Percentiles rank a stretch among this genome's conserved stretches.
Evolutionary conservation across 2,113 vertebrate species (phyloP).

Genomic region (Coturnix japonica): DNA sequence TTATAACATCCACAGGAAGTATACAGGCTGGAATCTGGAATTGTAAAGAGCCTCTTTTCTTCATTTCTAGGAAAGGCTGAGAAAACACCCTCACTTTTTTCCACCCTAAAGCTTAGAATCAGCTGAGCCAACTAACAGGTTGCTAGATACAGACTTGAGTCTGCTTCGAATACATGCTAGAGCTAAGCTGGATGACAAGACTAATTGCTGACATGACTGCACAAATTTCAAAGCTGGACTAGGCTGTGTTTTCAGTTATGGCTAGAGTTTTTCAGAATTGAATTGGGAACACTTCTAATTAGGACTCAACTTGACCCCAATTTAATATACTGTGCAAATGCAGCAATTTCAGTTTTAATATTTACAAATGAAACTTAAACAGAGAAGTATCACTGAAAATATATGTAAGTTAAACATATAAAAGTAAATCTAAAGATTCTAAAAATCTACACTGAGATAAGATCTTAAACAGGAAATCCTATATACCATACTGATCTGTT

Average conservation of each 20-base stretch:
- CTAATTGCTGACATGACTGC: background rate
- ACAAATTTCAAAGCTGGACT: background rate
- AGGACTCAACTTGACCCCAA: background rate
- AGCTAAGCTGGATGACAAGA: background rate
- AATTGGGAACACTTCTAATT: background rate
- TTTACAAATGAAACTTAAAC: background rate
- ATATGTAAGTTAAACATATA: background rate
- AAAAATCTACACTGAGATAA: background rate
- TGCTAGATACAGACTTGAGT: background rate
- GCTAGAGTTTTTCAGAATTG: background rate
- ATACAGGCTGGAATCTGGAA: background rate
- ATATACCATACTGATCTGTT: background rate
- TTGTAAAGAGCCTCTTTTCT: background rate
- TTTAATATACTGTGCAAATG: background rate
- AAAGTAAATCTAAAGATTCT: background rate
- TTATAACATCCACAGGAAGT: background rate
- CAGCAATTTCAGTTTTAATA: background rate
- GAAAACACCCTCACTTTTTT: background rate
- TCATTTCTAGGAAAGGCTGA: background rate
- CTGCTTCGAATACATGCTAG: background rate
- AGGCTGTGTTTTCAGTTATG: fast-evolving
- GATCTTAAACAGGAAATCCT: background rate
- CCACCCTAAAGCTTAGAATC: background rate
- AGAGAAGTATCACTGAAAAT: background rate
- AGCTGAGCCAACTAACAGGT: background rate